A percentile compares a stretch with the other conserved stretches of the same genome.
These are phyloP conservation scores for Xylophagus ater DNA, from an alignment of 2,888 invertebrate genomes.

Conservation along the genomic window DNA sequence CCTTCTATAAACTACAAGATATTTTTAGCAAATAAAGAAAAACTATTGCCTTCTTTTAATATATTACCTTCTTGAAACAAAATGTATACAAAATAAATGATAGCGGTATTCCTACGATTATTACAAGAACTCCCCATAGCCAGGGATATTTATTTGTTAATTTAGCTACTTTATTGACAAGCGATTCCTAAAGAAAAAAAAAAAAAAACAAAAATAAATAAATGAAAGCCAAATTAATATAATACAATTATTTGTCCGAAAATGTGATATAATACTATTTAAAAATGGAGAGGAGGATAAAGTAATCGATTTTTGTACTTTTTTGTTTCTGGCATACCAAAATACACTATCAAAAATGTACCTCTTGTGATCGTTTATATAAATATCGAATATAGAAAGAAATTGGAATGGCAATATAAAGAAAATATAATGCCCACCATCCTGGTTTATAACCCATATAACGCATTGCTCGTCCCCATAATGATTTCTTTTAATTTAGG, in stretches of 20 bases:
- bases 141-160: constrained; percentile 79
- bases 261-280: not conserved
- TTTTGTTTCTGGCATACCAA: not conserved
- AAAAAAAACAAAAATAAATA: constrained; percentile 8
- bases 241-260: not conserved
- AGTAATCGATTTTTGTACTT: not conserved
- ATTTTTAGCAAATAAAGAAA: not conserved
- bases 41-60: not conserved
- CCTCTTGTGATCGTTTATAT: constrained; percentile 53
- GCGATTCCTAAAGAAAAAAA: constrained; percentile 55
- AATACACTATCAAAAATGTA: constrained; percentile 30
- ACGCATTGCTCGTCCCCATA: constrained; percentile 63
- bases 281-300: not conserved
- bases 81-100: constrained; percentile 71
- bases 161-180: constrained; percentile 61
- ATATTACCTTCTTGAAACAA: constrained; percentile 49
- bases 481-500: constrained; percentile 42
- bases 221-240: not conserved
- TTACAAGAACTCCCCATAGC: constrained; percentile 78
- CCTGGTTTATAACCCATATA: constrained; percentile 68
- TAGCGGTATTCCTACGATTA: constrained; percentile 67
- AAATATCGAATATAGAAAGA: constrained; percentile 58
- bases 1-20: too few relatives aligned
- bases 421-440: constrained; percentile 68
- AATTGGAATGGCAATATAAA: constrained; percentile 65